Evolutionary conservation across 92 coral and sea anemone species (phyloP).

Genomic region (Paramuricea clavata): DNA sequence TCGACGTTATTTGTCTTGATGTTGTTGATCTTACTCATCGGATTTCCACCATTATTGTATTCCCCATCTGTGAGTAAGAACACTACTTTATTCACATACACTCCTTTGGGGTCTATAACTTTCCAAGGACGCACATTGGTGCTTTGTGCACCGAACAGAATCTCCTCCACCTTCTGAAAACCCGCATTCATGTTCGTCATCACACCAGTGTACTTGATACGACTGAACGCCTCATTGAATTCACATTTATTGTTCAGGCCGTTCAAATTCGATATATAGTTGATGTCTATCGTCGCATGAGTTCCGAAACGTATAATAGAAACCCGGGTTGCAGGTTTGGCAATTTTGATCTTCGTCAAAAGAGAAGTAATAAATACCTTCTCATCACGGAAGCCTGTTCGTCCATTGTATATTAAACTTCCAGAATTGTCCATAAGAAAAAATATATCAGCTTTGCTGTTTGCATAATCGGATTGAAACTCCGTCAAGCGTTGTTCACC

Average conservation of each 20-base stretch:
- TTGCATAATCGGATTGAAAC: slow-evolving; percentile 18
- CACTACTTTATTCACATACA: slow-evolving; percentile 80
- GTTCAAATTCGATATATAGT: slow-evolving; percentile 71
- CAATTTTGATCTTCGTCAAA: slow-evolving; percentile 77
- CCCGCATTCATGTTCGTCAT: slow-evolving; percentile 93
- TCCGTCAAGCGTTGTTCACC: slow-evolving; percentile 12
- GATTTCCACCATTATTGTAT: slow-evolving; percentile 89
- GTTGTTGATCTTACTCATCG: slow-evolving; percentile 62
- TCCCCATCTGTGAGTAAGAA: slow-evolving; percentile 91
- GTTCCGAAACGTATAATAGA: slow-evolving; percentile 90
- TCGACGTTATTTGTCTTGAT: slow-evolving; percentile 76
- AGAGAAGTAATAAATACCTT: slow-evolving; percentile 87
- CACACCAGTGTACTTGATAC: slow-evolving; percentile 74
- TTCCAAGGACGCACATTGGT: slow-evolving; percentile 76
- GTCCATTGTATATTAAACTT: slow-evolving; percentile 72
- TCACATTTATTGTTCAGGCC: slow-evolving; percentile 90
- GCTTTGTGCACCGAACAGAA: slow-evolving; percentile 79
- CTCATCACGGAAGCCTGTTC: slow-evolving; percentile 90
- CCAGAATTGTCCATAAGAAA: slow-evolving; percentile 94
- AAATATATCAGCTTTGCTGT: slow-evolving; percentile 76
- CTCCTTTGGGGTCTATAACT: not conserved
- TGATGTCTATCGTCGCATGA: slow-evolving; percentile 81
- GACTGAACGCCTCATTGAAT: slow-evolving; percentile 76
- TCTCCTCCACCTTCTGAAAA: slow-evolving; percentile 76
- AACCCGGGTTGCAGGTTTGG: slow-evolving; percentile 82